These are phyloP conservation scores for Delphinus delphis DNA, from an alignment of 2,113 vertebrate species.

Conservation along the genomic window DNA sequence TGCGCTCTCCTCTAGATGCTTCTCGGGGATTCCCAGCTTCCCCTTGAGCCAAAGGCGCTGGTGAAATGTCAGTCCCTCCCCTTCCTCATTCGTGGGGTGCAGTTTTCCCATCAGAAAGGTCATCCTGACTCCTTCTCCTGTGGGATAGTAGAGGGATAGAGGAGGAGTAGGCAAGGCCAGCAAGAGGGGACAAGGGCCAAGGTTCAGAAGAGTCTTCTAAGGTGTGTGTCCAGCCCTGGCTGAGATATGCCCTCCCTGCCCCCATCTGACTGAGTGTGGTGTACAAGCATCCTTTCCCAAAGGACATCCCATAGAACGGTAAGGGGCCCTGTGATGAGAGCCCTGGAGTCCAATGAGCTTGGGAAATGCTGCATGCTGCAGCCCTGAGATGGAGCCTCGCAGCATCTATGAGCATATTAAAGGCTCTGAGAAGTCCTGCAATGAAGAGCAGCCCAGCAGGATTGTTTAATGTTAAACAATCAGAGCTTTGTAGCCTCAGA, in stretches of 20 bases:
- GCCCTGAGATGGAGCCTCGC: not conserved
- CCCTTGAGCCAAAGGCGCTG: not conserved
- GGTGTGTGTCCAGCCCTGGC: not conserved
- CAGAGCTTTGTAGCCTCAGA: not conserved
- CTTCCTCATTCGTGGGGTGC: not conserved
- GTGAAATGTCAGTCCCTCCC: accelerated
- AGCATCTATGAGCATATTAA: accelerated
- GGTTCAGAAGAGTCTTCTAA: not conserved
- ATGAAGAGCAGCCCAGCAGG: not conserved
- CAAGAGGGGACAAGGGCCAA: not conserved
- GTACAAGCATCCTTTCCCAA: not conserved
- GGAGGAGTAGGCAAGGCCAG: not conserved
- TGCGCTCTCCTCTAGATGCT: accelerated
- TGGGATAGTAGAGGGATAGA: no score
- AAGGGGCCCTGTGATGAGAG: not conserved
- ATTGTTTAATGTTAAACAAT: not conserved
- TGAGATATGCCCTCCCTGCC: no score
- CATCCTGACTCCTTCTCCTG: not conserved
- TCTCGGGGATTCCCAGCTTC: not conserved
- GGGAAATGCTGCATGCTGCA: accelerated
- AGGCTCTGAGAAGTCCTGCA: not conserved
- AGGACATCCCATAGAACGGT: accelerated
- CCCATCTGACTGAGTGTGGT: accelerated
- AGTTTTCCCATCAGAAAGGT: not conserved
- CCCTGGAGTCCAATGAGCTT: no score